These are phyloP conservation scores for Sesamia inferens DNA, from an alignment of 2,888 invertebrate species.

Conservation along the genomic window DNA sequence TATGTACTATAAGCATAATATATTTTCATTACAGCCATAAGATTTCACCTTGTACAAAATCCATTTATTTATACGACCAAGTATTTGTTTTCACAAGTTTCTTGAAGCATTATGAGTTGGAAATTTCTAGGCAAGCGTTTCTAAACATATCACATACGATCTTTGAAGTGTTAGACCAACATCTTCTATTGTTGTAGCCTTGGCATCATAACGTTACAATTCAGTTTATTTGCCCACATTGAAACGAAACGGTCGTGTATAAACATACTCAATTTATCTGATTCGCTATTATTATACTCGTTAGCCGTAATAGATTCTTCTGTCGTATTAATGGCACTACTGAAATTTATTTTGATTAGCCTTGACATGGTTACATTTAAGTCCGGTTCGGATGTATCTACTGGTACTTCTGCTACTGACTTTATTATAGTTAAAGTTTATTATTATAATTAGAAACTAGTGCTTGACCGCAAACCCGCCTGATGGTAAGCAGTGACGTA, in stretches of 20 bases:
- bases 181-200: constrained; percentile 83
- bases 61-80: constrained; percentile 50
- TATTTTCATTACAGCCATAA: constrained; percentile 34
- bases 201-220: constrained; percentile 75
- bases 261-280: constrained; percentile 76
- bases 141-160: constrained; percentile 66
- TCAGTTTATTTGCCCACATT: constrained; percentile 76
- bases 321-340: constrained; percentile 23
- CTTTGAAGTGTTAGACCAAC: constrained; percentile 78
- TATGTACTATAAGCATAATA: constrained; percentile 9
- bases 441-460: too few species aligned
- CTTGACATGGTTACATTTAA: constrained; percentile 63
- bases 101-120: constrained; percentile 38
- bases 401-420: background rate
- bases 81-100: constrained; percentile 64
- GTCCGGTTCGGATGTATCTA: background rate
- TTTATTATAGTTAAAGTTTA: background rate
- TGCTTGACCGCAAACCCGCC: too few species aligned
- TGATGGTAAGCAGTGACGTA: too few species aligned
- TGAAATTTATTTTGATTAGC: constrained; percentile 47
- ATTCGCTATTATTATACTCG: constrained; percentile 77
- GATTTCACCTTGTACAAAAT: constrained; percentile 51
- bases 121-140: constrained; percentile 43
- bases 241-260: constrained; percentile 74
- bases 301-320: constrained; percentile 67